Base-by-base conservation (phyloP, 2,888 invertebrate genomes). In the Synanthedon vespiformis region DNA sequence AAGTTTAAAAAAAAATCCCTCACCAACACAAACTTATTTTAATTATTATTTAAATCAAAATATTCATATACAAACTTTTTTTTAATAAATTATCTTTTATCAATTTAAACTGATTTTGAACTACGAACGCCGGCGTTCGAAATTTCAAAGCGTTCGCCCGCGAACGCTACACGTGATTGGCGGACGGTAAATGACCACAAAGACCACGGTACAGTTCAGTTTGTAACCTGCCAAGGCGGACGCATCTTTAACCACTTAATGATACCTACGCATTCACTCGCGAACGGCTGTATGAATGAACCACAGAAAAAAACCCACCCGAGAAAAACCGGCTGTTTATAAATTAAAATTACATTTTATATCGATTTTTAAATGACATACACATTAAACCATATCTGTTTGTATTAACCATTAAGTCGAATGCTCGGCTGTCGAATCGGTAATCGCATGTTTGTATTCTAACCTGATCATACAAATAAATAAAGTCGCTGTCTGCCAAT, bases 141-240 rank as follows among this genome's bases (percentile, higher is more conserved):
- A 44, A 16, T 48, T 48, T 48, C 48, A 48, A 61, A 68, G 61
- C 62, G 66, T 64, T 67, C 65, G 70, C 61, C 65, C 72, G 76
- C 78, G 76, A 67, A 69, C 75, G 67, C 61, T 66, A 65, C 72
- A 71, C 69, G 67, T 68, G 76, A 71, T 72, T 65, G 70, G 67
- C 66, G 65, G 70, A 68, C 73, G 67, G 70, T 74, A 77, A 83
- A 77, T 82, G 82, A 74, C 77, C 78, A 77, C 67, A 70, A 62
- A 34, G 34, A 34, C 34, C 63, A 58, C 60, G 61, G 40, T 44
- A 77, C 67, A 70, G 63, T 63, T 57, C 59, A 62, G 54, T 55
- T 55, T 50, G 58, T 63, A 61, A 63, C 67, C 65, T 64, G 57
- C 52, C 53, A 16, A 16, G 48, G 41, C 54, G 61, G 52, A 49